Evolutionary conservation across 2,888 invertebrate species (phyloP).

Genomic region (Spialia ferax): DNA sequence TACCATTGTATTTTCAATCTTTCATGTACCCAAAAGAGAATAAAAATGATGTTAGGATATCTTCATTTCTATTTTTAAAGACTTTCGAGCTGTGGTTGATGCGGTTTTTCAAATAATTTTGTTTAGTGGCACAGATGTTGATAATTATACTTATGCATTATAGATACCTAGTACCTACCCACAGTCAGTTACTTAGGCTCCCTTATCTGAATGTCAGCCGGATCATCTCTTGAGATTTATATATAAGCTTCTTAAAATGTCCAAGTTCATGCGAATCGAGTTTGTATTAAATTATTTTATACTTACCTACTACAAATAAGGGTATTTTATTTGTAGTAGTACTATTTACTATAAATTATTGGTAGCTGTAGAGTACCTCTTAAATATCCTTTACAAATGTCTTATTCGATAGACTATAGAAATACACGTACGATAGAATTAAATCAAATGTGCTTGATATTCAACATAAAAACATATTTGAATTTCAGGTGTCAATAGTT

Average conservation of each 20-base stretch:
- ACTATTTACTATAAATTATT: no score
- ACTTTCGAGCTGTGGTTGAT: neutral
- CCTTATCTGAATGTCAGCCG: neutral
- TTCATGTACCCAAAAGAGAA: neutral
- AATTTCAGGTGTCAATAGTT: no score
- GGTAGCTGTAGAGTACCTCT: no score
- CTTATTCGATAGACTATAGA: no score
- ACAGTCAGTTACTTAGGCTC: slow-evolving; percentile 10
- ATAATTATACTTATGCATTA: no score
- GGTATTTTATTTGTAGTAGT: no score
- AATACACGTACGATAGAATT: no score
- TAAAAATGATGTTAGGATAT: neutral
- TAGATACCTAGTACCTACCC: slow-evolving; percentile 15
- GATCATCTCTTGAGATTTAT: slow-evolving; percentile 16
- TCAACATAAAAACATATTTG: no score
- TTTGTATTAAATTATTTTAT: no score
- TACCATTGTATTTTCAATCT: neutral
- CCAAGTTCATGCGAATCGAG: neutral
- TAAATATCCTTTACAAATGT: no score
- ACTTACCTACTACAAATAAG: no score
- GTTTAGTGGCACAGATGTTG: slow-evolving; percentile 14
- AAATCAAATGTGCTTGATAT: no score
- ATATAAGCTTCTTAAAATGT: neutral
- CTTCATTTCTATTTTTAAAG: slow-evolving; percentile 2
- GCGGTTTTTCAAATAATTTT: slow-evolving; percentile 16